A percentile compares a stretch with the other conserved stretches of the same genome.
phyloP scores from a whole-genome alignment of 2,797 vertebrate species.

The Anableps anableps region DNA sequence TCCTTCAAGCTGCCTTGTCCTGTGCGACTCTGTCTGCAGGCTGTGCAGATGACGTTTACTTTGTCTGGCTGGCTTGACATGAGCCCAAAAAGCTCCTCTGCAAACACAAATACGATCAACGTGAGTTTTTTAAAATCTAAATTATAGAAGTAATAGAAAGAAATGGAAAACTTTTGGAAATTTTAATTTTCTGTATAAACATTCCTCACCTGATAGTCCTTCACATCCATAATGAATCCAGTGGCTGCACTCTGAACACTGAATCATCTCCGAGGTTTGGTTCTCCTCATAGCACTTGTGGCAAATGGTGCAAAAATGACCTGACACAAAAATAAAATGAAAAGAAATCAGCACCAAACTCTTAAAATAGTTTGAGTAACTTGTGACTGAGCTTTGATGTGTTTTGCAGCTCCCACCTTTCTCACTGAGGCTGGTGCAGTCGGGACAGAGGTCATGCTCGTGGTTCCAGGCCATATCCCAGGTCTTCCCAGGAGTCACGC shows the following conservation, averaged over 20 bases:
- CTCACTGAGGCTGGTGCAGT: constrained; percentile 83
- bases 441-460: constrained; percentile 87
- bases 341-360: not conserved
- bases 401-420: constrained; percentile 78
- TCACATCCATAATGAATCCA: constrained; percentile 92
- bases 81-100: constrained; percentile 89
- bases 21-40: constrained; percentile 74
- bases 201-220: constrained; percentile 85
- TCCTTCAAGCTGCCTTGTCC: constrained; percentile 79
- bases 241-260: constrained; percentile 86
- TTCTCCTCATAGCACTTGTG: constrained; percentile 87
- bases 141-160: rapidly evolving
- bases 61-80: constrained; percentile 80
- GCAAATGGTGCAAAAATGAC: constrained; percentile 90
- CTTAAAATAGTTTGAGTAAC: not conserved
- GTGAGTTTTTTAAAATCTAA: not conserved
- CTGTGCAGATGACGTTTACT: constrained; percentile 83
- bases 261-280: constrained; percentile 87
- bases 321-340: constrained; percentile 63
- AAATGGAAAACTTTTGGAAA: not conserved
- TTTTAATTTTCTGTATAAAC: too few relatives aligned
- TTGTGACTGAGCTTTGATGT: not conserved
- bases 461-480: constrained; percentile 87
- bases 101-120: not conserved
- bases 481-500: constrained; percentile 87